A percentile compares a stretch with the other conserved stretches of the same genome.
Evolutionary conservation across 1,140 invertebrate genomes (phyloP).

Genomic region (Cydia amplana): DNA sequence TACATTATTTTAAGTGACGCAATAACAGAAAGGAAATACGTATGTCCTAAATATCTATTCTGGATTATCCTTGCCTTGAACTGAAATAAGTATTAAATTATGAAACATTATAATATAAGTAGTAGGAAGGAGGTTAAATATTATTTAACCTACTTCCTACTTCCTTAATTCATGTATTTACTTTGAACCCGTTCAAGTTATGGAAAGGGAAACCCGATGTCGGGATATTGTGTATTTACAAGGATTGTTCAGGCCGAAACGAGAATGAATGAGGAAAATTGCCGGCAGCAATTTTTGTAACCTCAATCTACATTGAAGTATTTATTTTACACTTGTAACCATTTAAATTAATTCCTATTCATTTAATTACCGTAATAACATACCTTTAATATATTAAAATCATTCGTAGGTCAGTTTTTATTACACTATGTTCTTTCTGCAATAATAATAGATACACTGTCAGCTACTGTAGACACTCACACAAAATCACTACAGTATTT

Average conservation of each 20-base stretch:
- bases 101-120: too few relatives aligned
- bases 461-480: background rate
- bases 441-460: background rate
- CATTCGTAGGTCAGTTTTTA: background rate
- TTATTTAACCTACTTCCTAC: background rate
- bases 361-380: too few relatives aligned
- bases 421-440: background rate
- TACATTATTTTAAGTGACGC: too few relatives aligned
- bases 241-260: background rate
- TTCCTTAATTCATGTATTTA: background rate
- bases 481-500: background rate
- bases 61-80: too few relatives aligned
- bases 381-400: background rate
- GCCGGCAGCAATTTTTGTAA: background rate
- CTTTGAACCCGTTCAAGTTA: background rate
- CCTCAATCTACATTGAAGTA: background rate
- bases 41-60: too few relatives aligned
- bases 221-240: background rate
- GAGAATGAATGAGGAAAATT: constrained; percentile 4
- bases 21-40: too few relatives aligned
- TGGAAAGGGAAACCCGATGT: background rate
- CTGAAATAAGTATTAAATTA: too few relatives aligned
- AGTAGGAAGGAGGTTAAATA: too few relatives aligned
- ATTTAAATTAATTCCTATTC: too few relatives aligned
- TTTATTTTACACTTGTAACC: background rate